Evolutionary conservation across 2,797 vertebrate genomes (phyloP).

Genomic region (Bryconaethiops microstoma): DNA sequence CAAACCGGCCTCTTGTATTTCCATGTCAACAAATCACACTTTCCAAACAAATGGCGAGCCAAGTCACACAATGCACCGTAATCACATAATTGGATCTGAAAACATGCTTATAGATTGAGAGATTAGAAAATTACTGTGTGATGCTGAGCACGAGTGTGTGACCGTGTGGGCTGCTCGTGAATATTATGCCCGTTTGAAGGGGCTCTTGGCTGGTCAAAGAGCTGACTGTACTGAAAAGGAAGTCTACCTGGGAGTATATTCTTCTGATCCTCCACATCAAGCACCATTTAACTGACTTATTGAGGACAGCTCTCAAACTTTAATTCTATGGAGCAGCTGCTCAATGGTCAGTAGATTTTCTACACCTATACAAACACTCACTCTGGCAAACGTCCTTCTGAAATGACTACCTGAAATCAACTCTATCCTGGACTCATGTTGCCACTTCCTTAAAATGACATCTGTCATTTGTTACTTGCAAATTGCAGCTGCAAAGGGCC

Average conservation of each 20-base stretch:
- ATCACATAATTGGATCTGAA: slow-evolving; percentile 23
- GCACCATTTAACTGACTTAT: slow-evolving; percentile 47
- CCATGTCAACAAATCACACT: slow-evolving; percentile 23
- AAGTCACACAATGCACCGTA: slow-evolving; percentile 16
- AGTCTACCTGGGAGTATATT: slow-evolving; percentile 34
- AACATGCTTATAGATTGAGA: slow-evolving; percentile 4
- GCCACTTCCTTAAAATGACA: not conserved
- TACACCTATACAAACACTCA: not conserved
- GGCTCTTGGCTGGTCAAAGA: slow-evolving; percentile 28
- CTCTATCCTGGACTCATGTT: not conserved
- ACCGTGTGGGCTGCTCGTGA: slow-evolving; percentile 9
- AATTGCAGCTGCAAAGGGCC: too few relatives aligned
- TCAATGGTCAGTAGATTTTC: not conserved
- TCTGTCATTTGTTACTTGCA: not conserved
- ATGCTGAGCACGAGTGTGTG: slow-evolving; percentile 1
- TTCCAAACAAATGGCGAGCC: slow-evolving; percentile 10
- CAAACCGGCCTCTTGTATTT: not conserved
- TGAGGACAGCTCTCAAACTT: slow-evolving; percentile 40
- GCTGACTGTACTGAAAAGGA: slow-evolving; percentile 27
- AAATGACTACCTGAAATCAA: not conserved
- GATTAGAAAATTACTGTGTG: slow-evolving; percentile 31
- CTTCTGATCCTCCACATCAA: slow-evolving; percentile 39
- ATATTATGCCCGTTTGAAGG: slow-evolving; percentile 24
- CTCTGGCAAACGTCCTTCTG: not conserved
- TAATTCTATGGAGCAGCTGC: slow-evolving; percentile 32